A percentile compares a stretch with the other conserved stretches of the same genome.
Conservation (phyloP, 2,888 invertebrate genomes). For the Apamea sordens region DNA sequence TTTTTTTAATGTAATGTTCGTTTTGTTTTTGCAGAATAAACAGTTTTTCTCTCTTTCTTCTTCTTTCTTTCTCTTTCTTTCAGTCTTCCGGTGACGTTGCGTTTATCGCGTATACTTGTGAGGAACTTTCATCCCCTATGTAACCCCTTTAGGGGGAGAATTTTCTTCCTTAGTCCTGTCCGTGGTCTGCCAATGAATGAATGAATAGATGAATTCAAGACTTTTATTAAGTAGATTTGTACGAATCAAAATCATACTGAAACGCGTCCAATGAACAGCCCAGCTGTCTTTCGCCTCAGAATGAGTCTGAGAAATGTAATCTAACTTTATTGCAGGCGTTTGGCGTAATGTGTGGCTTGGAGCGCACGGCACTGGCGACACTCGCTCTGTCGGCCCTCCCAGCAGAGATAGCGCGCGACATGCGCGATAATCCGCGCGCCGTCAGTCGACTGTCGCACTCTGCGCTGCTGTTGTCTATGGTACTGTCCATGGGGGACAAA, state of each 20-base stretch:
- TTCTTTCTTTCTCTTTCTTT: too few species aligned
- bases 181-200: neutral
- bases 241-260: too few species aligned
- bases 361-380: slow-evolving; percentile 94
- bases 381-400: slow-evolving; percentile 97
- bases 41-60: too few species aligned
- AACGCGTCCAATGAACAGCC: too few species aligned
- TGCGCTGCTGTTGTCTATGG: slow-evolving; percentile 95
- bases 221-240: neutral
- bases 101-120: too few species aligned
- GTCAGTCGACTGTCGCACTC: slow-evolving; percentile 95
- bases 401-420: slow-evolving; percentile 96
- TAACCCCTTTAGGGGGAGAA: neutral
- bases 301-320: neutral
- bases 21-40: too few species aligned
- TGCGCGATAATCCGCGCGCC: slow-evolving; percentile 94
- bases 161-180: neutral
- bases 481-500: slow-evolving; percentile 97
- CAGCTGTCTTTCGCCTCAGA: neutral
- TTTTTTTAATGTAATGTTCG: too few species aligned
- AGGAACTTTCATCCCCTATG: neutral
- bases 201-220: neutral
- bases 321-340: slow-evolving; percentile 91
- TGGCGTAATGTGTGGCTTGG: slow-evolving; percentile 96
- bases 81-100: neutral